A percentile compares a stretch with the other conserved stretches of the same genome.
Evolutionary conservation across 2,888 invertebrate genomes (phyloP).

Genomic region (Ypsolopha scabrella): DNA sequence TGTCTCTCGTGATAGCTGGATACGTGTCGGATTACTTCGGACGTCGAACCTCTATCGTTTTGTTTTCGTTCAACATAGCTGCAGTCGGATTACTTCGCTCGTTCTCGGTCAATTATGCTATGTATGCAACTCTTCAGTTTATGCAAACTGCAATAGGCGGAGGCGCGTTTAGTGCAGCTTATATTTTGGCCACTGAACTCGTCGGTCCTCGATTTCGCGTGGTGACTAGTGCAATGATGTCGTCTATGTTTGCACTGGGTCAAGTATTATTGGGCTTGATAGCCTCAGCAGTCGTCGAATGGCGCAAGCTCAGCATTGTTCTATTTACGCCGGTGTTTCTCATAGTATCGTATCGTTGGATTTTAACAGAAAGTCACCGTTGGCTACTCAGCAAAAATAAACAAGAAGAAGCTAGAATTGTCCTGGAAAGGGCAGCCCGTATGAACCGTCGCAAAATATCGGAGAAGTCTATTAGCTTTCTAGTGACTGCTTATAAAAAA

Average conservation of each 20-base stretch:
- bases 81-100: conserved; percentile 43
- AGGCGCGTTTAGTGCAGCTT: conserved; percentile 52
- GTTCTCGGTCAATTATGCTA: conserved; percentile 52
- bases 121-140: conserved; percentile 50
- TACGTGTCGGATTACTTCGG: conserved; percentile 75
- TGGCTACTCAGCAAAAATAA: conserved; percentile 81
- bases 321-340: conserved; percentile 77
- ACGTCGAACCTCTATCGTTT: conserved; percentile 42
- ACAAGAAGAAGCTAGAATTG: conserved; percentile 69
- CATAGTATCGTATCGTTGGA: conserved; percentile 74
- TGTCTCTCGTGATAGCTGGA: conserved; percentile 76
- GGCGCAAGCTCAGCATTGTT: conserved; percentile 75
- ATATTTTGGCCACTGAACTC: conserved; percentile 77
- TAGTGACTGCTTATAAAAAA: conserved; percentile 36
- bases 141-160: conserved; percentile 54
- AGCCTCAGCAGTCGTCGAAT: conserved; percentile 76
- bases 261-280: conserved; percentile 76
- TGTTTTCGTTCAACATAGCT: conserved; percentile 50
- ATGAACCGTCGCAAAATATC: conserved; percentile 70
- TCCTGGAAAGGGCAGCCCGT: conserved; percentile 71
- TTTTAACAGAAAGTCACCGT: conserved; percentile 78
- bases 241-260: conserved; percentile 79
- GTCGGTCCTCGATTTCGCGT: conserved; percentile 81
- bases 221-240: conserved; percentile 76
- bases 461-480: conserved; percentile 44